Evolutionary conservation across 2,113 vertebrate species (phyloP), one percentile per base, ranked within the genome.

Genomic region (human): DNA sequence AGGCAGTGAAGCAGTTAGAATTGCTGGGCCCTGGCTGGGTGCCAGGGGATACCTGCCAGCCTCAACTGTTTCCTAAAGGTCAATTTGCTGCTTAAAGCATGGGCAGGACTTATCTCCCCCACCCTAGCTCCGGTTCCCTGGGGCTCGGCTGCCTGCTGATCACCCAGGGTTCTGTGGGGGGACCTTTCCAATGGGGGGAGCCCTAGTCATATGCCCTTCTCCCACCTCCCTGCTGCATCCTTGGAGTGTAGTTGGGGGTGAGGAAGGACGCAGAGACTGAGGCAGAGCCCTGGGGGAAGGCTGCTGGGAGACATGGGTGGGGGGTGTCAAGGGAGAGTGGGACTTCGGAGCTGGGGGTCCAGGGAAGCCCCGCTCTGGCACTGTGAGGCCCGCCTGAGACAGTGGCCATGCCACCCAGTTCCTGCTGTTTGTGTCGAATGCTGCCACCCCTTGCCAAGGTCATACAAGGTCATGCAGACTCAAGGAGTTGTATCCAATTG

Each of bases 401-500:
- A 12, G 40, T n/a, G 55, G 30, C 3, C 45, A 76, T 16, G 85
- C 55, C n/a, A 6, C 80, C 6, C 27, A 14, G 88, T 40, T 70
- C 66, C 85, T 80, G 48, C 48, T 0, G n/a, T 55, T 43, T 25
- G 11, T n/a, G 32, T 50, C 32, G 23, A 2, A 0, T 1, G 32
- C 55, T 48, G 43, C 32, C 86, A 45, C 38, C 13, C 57, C 48
- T 85, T 57, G 59, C 57, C 48, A 55, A 68, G n/a, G 79, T 64
- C 87, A 84, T n/a, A 61, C n/a, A 38, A 23, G n/a, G 93, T 76
- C 59, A 52, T n/a, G 9, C 9, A 70, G 32, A 64, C 61, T 79
- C 48, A 23, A 32, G 38, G 35, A 45, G 38, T 16, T 8, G 1
- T 5, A 2, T 2, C 23, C 45, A 5, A 3, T 2, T 16, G 45